Evolutionary conservation across 2,113 vertebrate genomes (phyloP).

Genomic region (Lamprotornis superbus): DNA sequence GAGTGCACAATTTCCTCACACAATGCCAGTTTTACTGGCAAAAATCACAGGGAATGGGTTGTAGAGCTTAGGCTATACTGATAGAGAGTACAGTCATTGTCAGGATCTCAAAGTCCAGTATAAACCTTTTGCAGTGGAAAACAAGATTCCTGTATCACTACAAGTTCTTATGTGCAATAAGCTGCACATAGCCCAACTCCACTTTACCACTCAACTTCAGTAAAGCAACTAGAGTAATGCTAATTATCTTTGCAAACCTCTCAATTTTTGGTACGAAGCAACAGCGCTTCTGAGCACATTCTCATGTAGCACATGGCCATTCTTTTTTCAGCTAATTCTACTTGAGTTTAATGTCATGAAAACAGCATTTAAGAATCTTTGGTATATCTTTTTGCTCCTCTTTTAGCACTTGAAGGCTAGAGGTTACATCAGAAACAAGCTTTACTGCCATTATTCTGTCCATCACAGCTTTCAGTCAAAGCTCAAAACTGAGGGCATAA

Average conservation of each 20-base stretch:
- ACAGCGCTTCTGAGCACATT: not conserved
- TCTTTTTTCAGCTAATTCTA: not conserved
- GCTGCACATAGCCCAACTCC: not conserved
- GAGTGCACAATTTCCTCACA: not conserved
- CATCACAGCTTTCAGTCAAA: not conserved
- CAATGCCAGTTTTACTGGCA: not conserved
- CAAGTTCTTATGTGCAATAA: not conserved
- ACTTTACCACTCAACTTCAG: not conserved
- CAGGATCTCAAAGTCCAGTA: not conserved
- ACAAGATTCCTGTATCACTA: not conserved
- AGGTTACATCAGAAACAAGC: not conserved
- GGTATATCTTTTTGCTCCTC: not conserved
- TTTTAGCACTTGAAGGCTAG: not conserved
- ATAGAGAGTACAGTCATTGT: not conserved
- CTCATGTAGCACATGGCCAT: not conserved
- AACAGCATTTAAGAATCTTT: not conserved
- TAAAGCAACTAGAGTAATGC: fast-evolving
- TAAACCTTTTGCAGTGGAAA: not conserved
- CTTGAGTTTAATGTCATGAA: not conserved
- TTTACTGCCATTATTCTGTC: not conserved
- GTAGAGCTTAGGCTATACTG: not conserved
- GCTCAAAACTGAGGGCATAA: not conserved
- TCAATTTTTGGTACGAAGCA: not conserved
- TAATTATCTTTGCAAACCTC: not conserved
- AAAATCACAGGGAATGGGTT: not conserved